These are phyloP conservation scores for Hippocampus zosterae DNA, from an alignment of 2,113 vertebrate species.

Conservation along the genomic window DNA sequence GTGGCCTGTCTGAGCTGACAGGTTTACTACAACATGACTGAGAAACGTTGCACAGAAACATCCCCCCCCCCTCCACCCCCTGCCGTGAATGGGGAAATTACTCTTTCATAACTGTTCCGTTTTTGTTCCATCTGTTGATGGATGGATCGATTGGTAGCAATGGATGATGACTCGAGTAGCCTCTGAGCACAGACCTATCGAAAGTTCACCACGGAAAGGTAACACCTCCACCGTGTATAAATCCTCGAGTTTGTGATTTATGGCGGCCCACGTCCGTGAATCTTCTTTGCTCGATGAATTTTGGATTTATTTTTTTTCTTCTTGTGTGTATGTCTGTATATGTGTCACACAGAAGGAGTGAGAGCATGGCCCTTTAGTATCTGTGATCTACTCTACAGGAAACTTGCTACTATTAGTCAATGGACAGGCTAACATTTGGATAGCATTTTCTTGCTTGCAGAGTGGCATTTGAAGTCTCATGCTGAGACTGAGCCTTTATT, in stretches of 20 bases:
- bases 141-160: background rate
- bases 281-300: background rate
- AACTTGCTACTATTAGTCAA: conserved; percentile 43
- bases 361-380: conserved; percentile 15
- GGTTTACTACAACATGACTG: conserved; percentile 21
- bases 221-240: background rate
- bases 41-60: conserved; percentile 4
- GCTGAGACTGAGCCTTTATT: too few species aligned
- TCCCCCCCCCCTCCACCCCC: conserved; percentile 18
- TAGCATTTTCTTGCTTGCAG: background rate
- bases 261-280: background rate
- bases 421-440: conserved; percentile 44
- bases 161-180: background rate
- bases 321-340: background rate
- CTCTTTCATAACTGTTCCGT: conserved; percentile 2
- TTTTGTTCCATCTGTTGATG: background rate
- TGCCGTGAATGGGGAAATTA: conserved; percentile 9
- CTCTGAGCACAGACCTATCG: background rate
- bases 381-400: conserved; percentile 45
- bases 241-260: conserved; percentile 13
- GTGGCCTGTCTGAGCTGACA: conserved; percentile 47
- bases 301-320: conserved; percentile 12
- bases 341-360: background rate
- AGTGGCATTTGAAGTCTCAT: too few species aligned
- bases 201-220: conserved; percentile 8